Evolutionary conservation across 1,140 invertebrate species (phyloP).

Genomic region (Gryllus bimaculatus): DNA sequence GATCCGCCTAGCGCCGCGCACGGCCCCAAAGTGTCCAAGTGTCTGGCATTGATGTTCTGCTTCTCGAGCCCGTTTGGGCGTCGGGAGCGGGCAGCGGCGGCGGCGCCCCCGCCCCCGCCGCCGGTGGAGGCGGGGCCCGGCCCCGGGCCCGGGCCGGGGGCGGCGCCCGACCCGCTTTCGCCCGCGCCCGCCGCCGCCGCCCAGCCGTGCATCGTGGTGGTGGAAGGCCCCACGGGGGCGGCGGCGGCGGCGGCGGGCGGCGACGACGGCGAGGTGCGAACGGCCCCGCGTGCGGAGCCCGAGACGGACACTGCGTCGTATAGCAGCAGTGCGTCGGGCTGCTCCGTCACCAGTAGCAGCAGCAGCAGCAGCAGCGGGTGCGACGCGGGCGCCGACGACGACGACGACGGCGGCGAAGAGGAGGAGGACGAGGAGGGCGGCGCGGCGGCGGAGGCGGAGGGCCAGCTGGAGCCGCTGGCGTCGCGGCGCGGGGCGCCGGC

Average conservation of each 20-base stretch:
- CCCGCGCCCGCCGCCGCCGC: neutral
- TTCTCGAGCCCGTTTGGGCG: constrained; percentile 17
- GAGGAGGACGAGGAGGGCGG: neutral
- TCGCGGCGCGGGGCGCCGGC: neutral
- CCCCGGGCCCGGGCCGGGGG: neutral
- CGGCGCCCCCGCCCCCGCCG: neutral
- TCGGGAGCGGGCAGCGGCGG: neutral
- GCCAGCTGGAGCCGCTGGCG: neutral
- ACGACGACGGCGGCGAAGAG: neutral
- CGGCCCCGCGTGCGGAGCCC: neutral
- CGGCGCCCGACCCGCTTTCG: neutral
- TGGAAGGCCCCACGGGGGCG: neutral
- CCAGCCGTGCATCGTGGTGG: neutral
- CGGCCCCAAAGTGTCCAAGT: constrained; percentile 17
- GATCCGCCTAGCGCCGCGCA: neutral
- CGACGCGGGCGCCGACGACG: neutral
- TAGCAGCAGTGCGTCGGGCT: neutral
- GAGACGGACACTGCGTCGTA: neutral
- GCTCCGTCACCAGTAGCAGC: too few species aligned
- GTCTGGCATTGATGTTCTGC: constrained; percentile 18
- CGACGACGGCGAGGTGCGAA: neutral
- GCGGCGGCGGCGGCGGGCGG: too few species aligned
- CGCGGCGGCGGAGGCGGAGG: neutral
- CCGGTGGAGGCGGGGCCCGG: neutral
- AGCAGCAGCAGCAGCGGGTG: neutral